Conservation (phyloP, 2,113 vertebrate species). For the Etheostoma cragini region DNA sequence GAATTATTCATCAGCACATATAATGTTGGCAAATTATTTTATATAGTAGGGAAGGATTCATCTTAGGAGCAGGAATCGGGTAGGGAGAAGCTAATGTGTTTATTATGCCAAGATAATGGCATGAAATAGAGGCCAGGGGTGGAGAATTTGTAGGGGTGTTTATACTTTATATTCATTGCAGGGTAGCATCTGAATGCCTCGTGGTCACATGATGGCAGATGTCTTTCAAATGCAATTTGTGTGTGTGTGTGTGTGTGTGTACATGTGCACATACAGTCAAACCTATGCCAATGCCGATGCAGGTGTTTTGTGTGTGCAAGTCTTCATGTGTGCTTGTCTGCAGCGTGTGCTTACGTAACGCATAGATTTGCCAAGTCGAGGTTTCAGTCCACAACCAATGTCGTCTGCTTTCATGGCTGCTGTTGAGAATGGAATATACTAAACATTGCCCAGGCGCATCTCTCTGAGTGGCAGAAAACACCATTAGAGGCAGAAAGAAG, state of each 20-base stretch:
- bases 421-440: slow-evolving; percentile 59
- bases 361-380: slow-evolving; percentile 34
- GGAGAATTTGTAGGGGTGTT: slow-evolving; percentile 79
- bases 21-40: slow-evolving; percentile 86
- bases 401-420: slow-evolving; percentile 47
- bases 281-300: background rate
- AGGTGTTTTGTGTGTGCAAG: background rate
- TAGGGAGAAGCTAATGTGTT: slow-evolving; percentile 83
- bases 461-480: slow-evolving; percentile 62
- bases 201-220: slow-evolving; percentile 78
- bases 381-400: slow-evolving; percentile 16
- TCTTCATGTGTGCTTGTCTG: background rate
- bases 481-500: slow-evolving; percentile 46
- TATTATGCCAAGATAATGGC: slow-evolving; percentile 86
- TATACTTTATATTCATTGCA: slow-evolving; percentile 85
- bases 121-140: slow-evolving; percentile 82
- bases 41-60: slow-evolving; percentile 84
- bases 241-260: background rate
- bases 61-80: slow-evolving; percentile 79
- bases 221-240: slow-evolving; percentile 62
- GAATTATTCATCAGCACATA: slow-evolving; percentile 83
- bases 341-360: slow-evolving; percentile 11
- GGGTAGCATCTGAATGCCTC: slow-evolving; percentile 73
- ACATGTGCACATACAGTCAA: background rate
- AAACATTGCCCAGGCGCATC: slow-evolving; percentile 46